phyloP scores from a whole-genome alignment of 2,113 vertebrate genomes.

The Tenrec ecaudatus region DNA sequence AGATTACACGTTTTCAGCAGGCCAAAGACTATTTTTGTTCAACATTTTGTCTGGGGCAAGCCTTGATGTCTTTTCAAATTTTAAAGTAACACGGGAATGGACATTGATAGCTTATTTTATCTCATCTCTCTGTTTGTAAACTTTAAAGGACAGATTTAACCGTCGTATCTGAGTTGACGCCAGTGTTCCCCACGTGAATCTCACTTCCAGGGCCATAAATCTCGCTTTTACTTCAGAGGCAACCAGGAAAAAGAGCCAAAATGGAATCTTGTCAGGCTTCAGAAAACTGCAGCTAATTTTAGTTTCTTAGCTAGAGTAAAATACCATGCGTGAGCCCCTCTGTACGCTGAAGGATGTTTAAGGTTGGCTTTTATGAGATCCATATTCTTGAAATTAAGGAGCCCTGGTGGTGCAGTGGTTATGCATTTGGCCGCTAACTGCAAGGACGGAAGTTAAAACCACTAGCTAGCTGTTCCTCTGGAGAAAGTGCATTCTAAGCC shows the following conservation, averaged over 20 bases:
- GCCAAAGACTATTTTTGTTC: constrained; percentile 37
- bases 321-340: neutral
- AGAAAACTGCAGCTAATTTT: neutral
- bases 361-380: constrained; percentile 20
- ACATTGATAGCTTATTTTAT: constrained; percentile 32
- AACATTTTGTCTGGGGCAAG: constrained; percentile 22
- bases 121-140: constrained; percentile 32
- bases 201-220: neutral
- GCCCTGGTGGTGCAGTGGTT: too few relatives aligned
- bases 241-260: neutral
- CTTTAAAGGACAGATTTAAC: constrained; percentile 34
- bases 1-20: constrained; percentile 6
- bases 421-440: too few relatives aligned
- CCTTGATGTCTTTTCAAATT: constrained; percentile 41
- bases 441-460: too few relatives aligned
- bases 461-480: too few relatives aligned
- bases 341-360: neutral
- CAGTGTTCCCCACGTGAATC: neutral
- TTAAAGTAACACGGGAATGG: constrained; percentile 8
- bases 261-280: neutral
- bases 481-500: too few relatives aligned
- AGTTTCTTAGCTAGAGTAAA: neutral
- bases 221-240: neutral
- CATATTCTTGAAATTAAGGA: too few relatives aligned
- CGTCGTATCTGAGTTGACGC: neutral